These are phyloP conservation scores for Vidua chalybeata DNA, from an alignment of 2,113 vertebrate genomes.

Conservation along the genomic window DNA sequence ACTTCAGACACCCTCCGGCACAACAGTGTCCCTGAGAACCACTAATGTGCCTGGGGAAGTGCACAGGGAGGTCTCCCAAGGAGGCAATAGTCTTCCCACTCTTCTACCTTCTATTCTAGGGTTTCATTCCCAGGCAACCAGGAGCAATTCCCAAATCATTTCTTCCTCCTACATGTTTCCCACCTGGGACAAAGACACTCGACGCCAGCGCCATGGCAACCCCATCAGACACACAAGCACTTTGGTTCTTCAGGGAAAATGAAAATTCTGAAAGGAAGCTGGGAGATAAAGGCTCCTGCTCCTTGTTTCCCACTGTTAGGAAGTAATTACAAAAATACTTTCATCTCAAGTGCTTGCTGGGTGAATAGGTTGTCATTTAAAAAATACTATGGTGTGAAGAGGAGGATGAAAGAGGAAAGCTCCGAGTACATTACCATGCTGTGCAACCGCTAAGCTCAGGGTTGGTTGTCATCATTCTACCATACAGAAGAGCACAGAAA, in stretches of 20 bases:
- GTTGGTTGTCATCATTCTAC: not conserved
- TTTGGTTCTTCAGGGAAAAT: constrained; percentile 67
- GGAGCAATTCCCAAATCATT: constrained; percentile 79
- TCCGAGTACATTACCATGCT: not conserved
- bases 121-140: constrained; percentile 82
- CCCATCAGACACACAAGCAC: constrained; percentile 66
- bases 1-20: not conserved
- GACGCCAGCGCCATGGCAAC: constrained; percentile 78
- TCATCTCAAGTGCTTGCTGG: constrained; percentile 50
- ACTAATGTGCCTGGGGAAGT: not conserved
- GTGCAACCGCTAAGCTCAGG: not conserved
- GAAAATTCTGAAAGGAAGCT: constrained; percentile 76
- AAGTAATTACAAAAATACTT: constrained; percentile 79
- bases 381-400: not conserved
- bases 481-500: not conserved
- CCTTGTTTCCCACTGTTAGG: constrained; percentile 71
- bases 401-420: constrained; percentile 26
- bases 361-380: constrained; percentile 56
- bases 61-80: constrained; percentile 26
- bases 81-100: constrained; percentile 64
- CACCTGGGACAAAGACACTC: constrained; percentile 84
- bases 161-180: constrained; percentile 74
- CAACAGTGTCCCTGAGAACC: not conserved
- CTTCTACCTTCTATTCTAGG: constrained; percentile 57
- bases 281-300: constrained; percentile 71